Evolutionary conservation across 2,888 invertebrate genomes (phyloP), one percentile per base, ranked within the genome.

Genomic region (Rhingia rostrata): DNA sequence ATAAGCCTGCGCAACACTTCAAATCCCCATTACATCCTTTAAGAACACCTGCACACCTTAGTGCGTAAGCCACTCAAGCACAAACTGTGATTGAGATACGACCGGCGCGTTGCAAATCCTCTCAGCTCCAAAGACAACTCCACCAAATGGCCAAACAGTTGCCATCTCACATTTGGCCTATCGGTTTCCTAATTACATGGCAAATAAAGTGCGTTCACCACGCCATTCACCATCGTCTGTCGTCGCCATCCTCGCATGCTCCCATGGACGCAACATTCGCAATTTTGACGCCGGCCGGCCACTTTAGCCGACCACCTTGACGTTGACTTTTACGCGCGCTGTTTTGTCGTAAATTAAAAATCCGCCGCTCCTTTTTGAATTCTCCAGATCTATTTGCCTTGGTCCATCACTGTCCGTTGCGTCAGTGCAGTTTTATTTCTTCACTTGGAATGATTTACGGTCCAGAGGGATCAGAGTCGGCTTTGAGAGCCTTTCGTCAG

Each of bases 121-220:
- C 58, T 84, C 70, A 80, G 54, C 84, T 53, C 43, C 22, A 32
- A 84, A 84, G 41, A 75, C 80, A 74, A 70, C 66, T 35, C 51
- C 9, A 49, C 67, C 51, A 12, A 83, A 79, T 70, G 61, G 41
- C 73, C 73, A 83, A 83, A 83, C 83, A 80, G 80, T 84, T 84
- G 84, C 84, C 84, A 80, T 66, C 58, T 60, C 64, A 64, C 64
- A 66, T 80, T 84, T 49, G 58, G 56, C 66, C 80, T 75, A 80
- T 84, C 74, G 66, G 39, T 80, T 84, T 75, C 74, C 80, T 80
- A 74, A 84, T 84, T 84, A 84, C 74, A 84, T 70, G 84, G 74
- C 49, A 70, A 75, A 75, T 84, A 80, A 80, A 75, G 74, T 75
- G 80, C 74, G 80, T 84, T 22, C 22, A 22, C 22, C 22, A 22